Evolutionary conservation across 64 coral and sea anemone species (phyloP).

Genomic region (Actinia equina): DNA sequence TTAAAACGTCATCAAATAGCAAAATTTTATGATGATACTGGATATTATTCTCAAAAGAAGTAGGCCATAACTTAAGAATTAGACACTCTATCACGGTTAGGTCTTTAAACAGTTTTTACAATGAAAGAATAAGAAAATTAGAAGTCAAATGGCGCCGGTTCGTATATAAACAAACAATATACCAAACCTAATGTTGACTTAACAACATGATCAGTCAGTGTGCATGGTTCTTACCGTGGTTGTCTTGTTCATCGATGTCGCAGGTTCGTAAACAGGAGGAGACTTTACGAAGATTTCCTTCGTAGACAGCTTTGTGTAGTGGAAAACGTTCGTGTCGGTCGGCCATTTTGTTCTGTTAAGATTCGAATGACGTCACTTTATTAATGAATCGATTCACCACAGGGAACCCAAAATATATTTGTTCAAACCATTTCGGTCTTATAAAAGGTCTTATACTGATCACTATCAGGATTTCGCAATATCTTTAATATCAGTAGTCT

Average conservation of each 20-base stretch:
- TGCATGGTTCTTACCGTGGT: slow-evolving; percentile 58
- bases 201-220: neutral
- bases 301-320: slow-evolving; percentile 94
- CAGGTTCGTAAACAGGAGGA: slow-evolving; percentile 65
- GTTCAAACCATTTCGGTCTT: too few relatives aligned
- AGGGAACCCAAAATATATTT: neutral
- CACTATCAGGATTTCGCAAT: too few relatives aligned
- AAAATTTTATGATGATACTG: neutral
- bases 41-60: neutral
- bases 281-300: slow-evolving; percentile 95
- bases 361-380: slow-evolving; percentile 10
- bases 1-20: neutral
- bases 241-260: slow-evolving; percentile 83
- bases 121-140: neutral
- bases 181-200: neutral
- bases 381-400: neutral
- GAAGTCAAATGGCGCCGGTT: neutral
- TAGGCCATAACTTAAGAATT: neutral
- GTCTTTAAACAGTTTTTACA: neutral
- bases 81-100: neutral
- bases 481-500: too few relatives aligned
- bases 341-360: neutral
- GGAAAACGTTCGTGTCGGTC: slow-evolving; percentile 66
- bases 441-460: too few relatives aligned
- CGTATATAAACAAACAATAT: neutral